Base-by-base conservation (phyloP, 2,888 invertebrate genomes). In the Dione vanillae region DNA sequence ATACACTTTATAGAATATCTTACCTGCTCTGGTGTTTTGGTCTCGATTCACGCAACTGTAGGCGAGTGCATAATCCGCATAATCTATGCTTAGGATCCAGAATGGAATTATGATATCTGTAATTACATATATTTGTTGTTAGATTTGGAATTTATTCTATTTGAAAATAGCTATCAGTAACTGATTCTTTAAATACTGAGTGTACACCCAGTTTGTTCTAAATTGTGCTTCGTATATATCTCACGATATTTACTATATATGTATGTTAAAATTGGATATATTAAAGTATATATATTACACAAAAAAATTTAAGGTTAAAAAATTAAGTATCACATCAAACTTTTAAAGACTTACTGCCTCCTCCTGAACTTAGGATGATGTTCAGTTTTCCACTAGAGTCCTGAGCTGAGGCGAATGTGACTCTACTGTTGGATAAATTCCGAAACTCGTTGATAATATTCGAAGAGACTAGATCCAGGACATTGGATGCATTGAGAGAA, bases 1-100 rank as follows among this genome's bases (percentile, higher is more conserved):
- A n/a, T n/a, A n/a, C 5, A 27, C 5, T 27, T 3, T 27, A 27
- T 27, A 27, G 27, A 27, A 27, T n/a, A n/a, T 49, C 43, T 74
- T 82, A 92, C 92, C 80, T 75, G 83, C 81, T 74, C 89, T 90
- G 47, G 75, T 76, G 54, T 91, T 78, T 9, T 87, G 74, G 51
- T 87, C 85, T 27, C 90, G 82, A 76, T 94, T 89, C 5, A 84
- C 83, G 78, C 95, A 95, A 51, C 94, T 94, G 91, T 94, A 95
- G 0, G 95, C 94, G 0, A 95, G 92, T 0, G 95, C 88, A 75
- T 94, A 95, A 71, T 88, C 88, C 0, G 85, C 85, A 79, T 95
- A 95, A 79, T 95, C 94, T 0, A 95, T 95, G 49, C 91, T 75
- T 11, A 82, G 72, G 43, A 82, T 76, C 82, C 82, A 80, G 67